Evolutionary conservation across 2,113 vertebrate species (phyloP).

Genomic region (Chloroceryle aenea): DNA sequence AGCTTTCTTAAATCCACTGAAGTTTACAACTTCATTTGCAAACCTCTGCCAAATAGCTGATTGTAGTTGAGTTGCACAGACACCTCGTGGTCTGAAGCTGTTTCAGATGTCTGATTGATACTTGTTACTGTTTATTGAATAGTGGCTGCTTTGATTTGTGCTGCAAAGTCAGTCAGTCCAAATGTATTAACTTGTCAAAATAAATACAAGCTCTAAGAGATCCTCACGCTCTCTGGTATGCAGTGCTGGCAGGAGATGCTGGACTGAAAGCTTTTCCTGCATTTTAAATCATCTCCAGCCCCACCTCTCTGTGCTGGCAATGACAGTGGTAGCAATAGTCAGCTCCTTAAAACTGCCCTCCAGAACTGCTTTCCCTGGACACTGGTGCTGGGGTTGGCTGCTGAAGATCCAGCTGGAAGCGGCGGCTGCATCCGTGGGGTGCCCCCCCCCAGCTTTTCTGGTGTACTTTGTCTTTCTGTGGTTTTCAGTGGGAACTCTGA

Average conservation of each 20-base stretch:
- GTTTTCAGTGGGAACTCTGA: background rate
- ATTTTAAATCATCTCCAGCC: background rate
- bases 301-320: fast-evolving
- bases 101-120: background rate
- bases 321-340: fast-evolving
- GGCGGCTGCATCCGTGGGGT: fast-evolving
- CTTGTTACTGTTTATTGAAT: background rate
- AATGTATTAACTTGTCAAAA: background rate
- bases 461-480: no score
- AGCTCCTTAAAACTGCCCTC: background rate
- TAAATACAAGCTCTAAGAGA: background rate
- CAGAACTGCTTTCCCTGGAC: background rate
- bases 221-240: fast-evolving
- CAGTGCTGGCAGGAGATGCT: background rate
- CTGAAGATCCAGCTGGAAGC: fast-evolving
- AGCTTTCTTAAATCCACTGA: background rate
- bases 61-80: background rate
- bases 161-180: background rate
- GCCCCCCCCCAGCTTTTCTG: fast-evolving
- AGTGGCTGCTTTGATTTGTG: background rate
- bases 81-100: background rate
- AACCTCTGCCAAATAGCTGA: background rate
- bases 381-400: fast-evolving
- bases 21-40: background rate
- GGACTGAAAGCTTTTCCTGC: background rate